Evolutionary conservation across 2,797 vertebrate genomes (phyloP).

Genomic region (Gymnocypris eckloni): DNA sequence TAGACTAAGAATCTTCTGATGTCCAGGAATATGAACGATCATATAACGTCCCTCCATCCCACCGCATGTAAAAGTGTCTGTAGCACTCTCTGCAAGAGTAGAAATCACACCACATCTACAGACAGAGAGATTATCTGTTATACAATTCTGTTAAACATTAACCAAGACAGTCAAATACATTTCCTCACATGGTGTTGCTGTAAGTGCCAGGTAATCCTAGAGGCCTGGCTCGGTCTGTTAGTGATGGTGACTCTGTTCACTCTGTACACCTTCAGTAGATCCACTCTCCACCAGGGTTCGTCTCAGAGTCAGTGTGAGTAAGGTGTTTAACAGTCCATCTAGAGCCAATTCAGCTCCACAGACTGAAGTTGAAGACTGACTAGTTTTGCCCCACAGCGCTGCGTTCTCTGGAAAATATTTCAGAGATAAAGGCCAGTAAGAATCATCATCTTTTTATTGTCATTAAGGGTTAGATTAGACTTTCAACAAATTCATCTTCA

Average conservation of each 20-base stretch:
- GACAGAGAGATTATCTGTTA: neutral
- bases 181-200: neutral
- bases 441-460: neutral
- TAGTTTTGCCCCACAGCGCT: neutral
- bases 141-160: neutral
- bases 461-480: neutral
- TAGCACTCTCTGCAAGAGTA: no score
- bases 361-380: neutral
- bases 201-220: neutral
- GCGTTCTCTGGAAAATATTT: constrained; percentile 2
- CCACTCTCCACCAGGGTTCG: constrained; percentile 37
- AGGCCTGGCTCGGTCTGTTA: accelerated
- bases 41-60: no score
- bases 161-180: neutral
- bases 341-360: accelerated
- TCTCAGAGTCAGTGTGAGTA: neutral
- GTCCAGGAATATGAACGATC: no score
- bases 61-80: no score
- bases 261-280: constrained; percentile 22
- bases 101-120: no score
- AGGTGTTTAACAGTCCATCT: neutral
- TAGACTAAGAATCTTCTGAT: no score
- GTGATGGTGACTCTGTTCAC: neutral
- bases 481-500: neutral
- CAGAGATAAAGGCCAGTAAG: neutral